phyloP scores from a whole-genome alignment of 2,113 vertebrate species.

The Trochalopteron elliotii region DNA sequence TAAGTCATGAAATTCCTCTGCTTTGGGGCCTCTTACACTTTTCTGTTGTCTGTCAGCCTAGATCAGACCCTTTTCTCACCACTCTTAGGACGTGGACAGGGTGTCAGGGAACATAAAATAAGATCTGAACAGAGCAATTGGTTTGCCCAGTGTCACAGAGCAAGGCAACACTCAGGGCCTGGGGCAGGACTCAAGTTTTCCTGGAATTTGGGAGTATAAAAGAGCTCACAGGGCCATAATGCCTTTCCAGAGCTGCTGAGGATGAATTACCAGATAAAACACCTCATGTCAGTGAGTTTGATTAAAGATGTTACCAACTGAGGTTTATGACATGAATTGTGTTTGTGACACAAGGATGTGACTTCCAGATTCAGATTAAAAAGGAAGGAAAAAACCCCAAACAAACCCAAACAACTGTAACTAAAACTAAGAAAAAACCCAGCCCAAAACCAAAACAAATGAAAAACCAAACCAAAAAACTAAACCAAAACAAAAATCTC shows the following conservation, averaged over 20 bases:
- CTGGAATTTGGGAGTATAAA: not conserved
- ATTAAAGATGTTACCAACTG: not conserved
- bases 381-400: not conserved
- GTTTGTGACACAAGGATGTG: not conserved
- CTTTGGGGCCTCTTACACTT: not conserved
- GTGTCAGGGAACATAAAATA: not conserved
- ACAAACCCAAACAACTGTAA: not conserved
- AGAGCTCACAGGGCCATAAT: not conserved
- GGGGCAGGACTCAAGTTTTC: not conserved
- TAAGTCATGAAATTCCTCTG: not conserved
- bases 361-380: not conserved
- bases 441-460: not conserved
- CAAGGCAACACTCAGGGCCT: not conserved
- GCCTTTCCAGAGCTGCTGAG: not conserved
- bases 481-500: not conserved
- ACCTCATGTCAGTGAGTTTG: not conserved
- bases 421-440: not conserved
- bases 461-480: not conserved
- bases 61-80: not conserved
- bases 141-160: not conserved
- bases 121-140: not conserved
- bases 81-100: accelerated
- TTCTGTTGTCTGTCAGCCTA: not conserved
- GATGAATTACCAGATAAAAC: not conserved
- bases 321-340: not conserved